Evolutionary conservation across 2,113 vertebrate genomes (phyloP), one percentile per base, ranked within the genome.

Genomic region (Podarcis raffonei): DNA sequence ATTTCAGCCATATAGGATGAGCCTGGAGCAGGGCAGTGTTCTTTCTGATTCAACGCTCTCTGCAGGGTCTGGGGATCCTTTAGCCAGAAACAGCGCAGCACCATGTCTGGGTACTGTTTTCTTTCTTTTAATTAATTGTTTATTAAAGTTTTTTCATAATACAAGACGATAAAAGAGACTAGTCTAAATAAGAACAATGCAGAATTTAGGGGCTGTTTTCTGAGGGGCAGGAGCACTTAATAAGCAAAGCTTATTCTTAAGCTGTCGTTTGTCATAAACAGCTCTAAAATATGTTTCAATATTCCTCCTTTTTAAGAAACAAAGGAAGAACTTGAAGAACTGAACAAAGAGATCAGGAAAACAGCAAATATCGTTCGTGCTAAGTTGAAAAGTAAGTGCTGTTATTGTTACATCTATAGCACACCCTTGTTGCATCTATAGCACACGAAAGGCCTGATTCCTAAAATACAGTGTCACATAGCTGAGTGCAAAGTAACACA

Each of bases 321-420:
- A 74, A 99, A 99, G 94, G 97, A 98, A 86, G 98, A 98, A 78
- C 98, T 99, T 30, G 97, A 98, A 92, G 97, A 97, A 39, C 93
- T 99, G 91, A 99, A 98, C 90, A 96, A 96, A 78, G 97, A 98
- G 89, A 99, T 99, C 95, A 99, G 98, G 97, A 98, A 96, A 89
- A 98, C 97, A 23, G 98, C 98, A 90, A 98, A 98, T 84, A 97
- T 97, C 89, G 95, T 99, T 83, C 96, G 97, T 89, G 95, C 96
- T 32, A 98, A 98, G 92, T 96, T 99, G 83, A 98, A 98, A 95
- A 89, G 97, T 98, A 86, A 97, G 97, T 92, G 5, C 42, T 1
- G 5, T 57, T 32, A 85, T 68, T 37, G 71, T 53, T 1, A 12
- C 11, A 53, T 12, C 48, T 53, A 53, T 53, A 53, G 48, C 48